Evolutionary conservation across 2,797 vertebrate species (phyloP), one percentile per base, ranked within the genome.

Genomic region (Toxotes lorentzi): DNA sequence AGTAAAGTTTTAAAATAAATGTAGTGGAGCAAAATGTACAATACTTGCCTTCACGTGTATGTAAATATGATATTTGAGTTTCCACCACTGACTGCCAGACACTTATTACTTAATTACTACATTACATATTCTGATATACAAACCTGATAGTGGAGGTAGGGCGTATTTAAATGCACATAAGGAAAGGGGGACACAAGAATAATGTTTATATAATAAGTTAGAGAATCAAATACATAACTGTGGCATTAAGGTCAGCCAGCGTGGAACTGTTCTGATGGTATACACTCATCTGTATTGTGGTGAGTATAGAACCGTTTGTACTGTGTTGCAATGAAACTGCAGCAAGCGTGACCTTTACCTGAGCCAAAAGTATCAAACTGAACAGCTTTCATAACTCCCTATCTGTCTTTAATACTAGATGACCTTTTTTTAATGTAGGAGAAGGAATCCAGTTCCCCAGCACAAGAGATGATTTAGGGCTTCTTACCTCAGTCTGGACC

Each of bases 401-500:
- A 72, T 82, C 78, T 70, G 78, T 84, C 81, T 85, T 87, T 81
- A 83, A 82, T 83, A 65, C 80, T n/a, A 48, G 12, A 10, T 83
- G 69, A 87, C 86, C 81, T 85, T 85, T 93, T 38, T 48, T 27
- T 53, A 62, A 27, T 51, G 7, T 43, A 24, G 73, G 45, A 71
- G 45, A 70, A 61, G 34, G 40, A 82, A 72, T 57, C 32, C 51
- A 48, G 57, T 72, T 74, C 75, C 48, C 72, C 56, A 19, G 54
- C 38, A 30, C 21, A 19, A 66, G 61, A 50, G 62, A 59, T 5
- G 23, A 70, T 53, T 63, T 23, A 1, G 14, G 34, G 7, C 21
- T 40, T 34, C 88, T 91, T 94, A 99, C 98, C 98, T 99, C 98
- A 13, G 98, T 99, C 95, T 99, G 98, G 94, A 99, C 98, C 89